phyloP scores from a whole-genome alignment of 2,888 invertebrate species.

The Anoplius nigerrimus region DNA sequence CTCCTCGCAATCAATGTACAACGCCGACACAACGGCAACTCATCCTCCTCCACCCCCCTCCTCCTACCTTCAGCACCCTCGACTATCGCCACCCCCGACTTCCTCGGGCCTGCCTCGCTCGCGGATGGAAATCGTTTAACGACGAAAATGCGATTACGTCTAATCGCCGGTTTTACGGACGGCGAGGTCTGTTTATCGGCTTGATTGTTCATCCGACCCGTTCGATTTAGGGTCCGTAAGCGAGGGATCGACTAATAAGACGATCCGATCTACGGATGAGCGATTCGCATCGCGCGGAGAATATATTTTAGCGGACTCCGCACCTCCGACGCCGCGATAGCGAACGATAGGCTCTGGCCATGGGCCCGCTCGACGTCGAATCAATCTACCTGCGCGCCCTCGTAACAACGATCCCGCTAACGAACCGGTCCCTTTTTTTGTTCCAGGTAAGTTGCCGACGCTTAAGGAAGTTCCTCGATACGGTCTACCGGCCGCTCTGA shows the following conservation, averaged over 20 bases:
- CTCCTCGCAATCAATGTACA: constrained; percentile 30
- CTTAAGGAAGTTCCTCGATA: constrained; percentile 3
- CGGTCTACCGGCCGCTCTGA: neutral
- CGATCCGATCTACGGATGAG: constrained; percentile 27
- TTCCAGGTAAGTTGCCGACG: constrained; percentile 60
- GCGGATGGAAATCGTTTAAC: neutral
- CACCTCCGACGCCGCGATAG: constrained; percentile 8
- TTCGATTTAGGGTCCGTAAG: neutral
- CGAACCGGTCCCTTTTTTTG: constrained; percentile 45
- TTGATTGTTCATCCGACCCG: too few relatives aligned
- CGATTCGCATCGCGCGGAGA: constrained; percentile 25
- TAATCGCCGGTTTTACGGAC: too few relatives aligned
- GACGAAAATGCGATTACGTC: too few relatives aligned
- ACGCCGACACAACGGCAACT: neutral
- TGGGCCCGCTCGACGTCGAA: constrained; percentile 23
- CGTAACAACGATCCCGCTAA: constrained; percentile 44
- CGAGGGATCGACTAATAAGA: constrained; percentile 1
- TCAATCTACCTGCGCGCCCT: constrained; percentile 32
- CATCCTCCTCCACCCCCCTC: neutral
- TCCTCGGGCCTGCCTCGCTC: neutral
- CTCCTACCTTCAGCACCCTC: neutral
- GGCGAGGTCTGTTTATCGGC: too few relatives aligned
- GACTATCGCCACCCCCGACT: neutral
- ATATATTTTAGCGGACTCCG: constrained; percentile 20
- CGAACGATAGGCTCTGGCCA: constrained; percentile 14